Evolutionary conservation across 37 sponge, comb jelly and placozoan species (phyloP), one percentile per base, ranked within the genome.

Genomic region (Cladorhizidae sp.): DNA sequence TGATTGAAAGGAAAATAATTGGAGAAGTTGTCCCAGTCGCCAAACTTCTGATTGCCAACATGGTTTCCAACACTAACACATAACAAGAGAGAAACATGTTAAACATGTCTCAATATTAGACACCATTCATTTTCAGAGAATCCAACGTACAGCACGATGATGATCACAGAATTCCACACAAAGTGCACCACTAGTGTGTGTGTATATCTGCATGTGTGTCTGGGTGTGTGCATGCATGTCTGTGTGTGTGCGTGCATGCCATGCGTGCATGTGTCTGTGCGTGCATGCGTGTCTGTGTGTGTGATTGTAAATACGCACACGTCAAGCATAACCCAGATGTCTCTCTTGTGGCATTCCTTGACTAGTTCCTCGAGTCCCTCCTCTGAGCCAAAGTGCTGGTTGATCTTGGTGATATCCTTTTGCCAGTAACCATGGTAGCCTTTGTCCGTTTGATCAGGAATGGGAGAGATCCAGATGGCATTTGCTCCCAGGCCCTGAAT

Each of bases 381-480:
- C 14, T 29, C 25, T 8, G 84, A 87, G 21, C 94, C 94, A 83
- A 84, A 93, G 64, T 86, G 57, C 0, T 90, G 77, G 61, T 93
- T 93, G 14, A 93, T 74, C n/a, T 78, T 36, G 38, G 54, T 68
- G 61, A 93, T 86, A 33, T 93, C 85, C 81, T 64, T 82, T 38
- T 89, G 90, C 94, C 94, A 93, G 84, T 93, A 93, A 5, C 94
- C 94, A 79, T 93, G 94, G 79, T 89, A 93, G 8, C 94, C 94
- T 35, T 76, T 72, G 57, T 73, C 72, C 2, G 94, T 93, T 51
- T 93, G 75, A 3, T n/a, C 56, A 29, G 88, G 87, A 18, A 93
- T 86, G 18, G 94, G 94, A 0, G 81, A 74, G 33, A 72, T 85
- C 78, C 90, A 76, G 33, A 90, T 87, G 36, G 76, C 62, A 58